Base-by-base conservation (phyloP, 2,888 invertebrate species). In the Gasteruption jaculator region DNA sequence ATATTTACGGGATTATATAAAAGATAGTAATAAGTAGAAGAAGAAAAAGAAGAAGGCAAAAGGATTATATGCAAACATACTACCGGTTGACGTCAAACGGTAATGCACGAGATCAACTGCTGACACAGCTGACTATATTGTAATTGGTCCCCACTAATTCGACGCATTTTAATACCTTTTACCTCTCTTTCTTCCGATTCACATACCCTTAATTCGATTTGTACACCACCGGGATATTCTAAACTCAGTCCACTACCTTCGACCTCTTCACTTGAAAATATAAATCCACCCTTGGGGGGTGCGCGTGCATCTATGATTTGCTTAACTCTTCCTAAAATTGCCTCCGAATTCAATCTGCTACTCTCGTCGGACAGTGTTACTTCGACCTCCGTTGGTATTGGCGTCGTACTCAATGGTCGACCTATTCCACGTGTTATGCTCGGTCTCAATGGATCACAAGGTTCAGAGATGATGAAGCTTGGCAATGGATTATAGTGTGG, bases 121-220 rank as follows among this genome's bases (percentile, higher is more conserved):
- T 90, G 86, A 70, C 91, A 91, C 26, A 91, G 76, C 68, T 89
- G 87, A 48, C 87, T 88, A 63, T 91, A 91, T 63, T 90, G 88
- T 54, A 85, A 76, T 70, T 88, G 88, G 71, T 92, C 91, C 4
- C 91, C 91, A 0, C 90, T 90, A 57, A 92, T 88, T 61, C 91
- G 74, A 40, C 91, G 74, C 81, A 92, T 81, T 57, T 91, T 90
- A 56, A 91, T 76, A 5, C 89, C 89, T 56, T 88, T 89, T 35
- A 81, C 82, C 60, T 85, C 83, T 61, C 82, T 77, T 26, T 76
- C 73, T 58, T 84, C 79, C 49, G 85, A 82, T 57, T 87, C 84
- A 59, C 82, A 85, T 7, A 91, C 82, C 54, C 86, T 82, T 58
- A 92, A 71, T 60, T 91, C 90, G 21, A 91, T 89, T 70, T 91